Conservation (phyloP, 2,888 invertebrate species). For the Lomographa bimaculata region DNA sequence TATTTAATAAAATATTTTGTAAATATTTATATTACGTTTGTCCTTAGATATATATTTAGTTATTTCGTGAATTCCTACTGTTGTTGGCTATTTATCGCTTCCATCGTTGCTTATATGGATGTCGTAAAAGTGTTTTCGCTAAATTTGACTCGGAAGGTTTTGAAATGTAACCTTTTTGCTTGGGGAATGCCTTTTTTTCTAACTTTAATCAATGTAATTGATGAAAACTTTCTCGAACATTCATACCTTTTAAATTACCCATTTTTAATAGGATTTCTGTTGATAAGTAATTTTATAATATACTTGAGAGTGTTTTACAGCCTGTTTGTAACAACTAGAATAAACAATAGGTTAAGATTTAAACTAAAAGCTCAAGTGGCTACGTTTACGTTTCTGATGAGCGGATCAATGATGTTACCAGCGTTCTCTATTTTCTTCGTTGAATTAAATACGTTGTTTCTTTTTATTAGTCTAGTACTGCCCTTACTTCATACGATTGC, state of each 20-base stretch:
- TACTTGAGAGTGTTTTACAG: conserved; percentile 15
- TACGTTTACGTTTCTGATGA: conserved; percentile 18
- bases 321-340: conserved; percentile 2
- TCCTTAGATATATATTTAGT: not conserved
- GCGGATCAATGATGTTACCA: conserved; percentile 16
- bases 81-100: conserved; percentile 17
- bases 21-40: too few relatives aligned
- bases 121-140: conserved; percentile 17
- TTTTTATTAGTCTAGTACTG: not conserved
- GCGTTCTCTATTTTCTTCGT: too few relatives aligned
- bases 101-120: conserved; percentile 13
- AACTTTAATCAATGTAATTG: conserved; percentile 2
- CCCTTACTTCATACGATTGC: conserved; percentile 11
- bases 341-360: not conserved
- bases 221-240: not conserved
- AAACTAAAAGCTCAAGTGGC: conserved; percentile 12
- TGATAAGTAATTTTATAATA: conserved; percentile 7
- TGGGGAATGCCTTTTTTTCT: conserved; percentile 9
- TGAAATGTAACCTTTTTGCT: conserved; percentile 12
- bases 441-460: too few relatives aligned
- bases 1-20: not conserved
- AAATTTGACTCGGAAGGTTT: conserved; percentile 6
- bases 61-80: conserved; percentile 9
- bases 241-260: too few relatives aligned
- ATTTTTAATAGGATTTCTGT: conserved; percentile 1